These are phyloP conservation scores for Brotula barbata DNA, from an alignment of 2,797 vertebrate species.

Conservation along the genomic window DNA sequence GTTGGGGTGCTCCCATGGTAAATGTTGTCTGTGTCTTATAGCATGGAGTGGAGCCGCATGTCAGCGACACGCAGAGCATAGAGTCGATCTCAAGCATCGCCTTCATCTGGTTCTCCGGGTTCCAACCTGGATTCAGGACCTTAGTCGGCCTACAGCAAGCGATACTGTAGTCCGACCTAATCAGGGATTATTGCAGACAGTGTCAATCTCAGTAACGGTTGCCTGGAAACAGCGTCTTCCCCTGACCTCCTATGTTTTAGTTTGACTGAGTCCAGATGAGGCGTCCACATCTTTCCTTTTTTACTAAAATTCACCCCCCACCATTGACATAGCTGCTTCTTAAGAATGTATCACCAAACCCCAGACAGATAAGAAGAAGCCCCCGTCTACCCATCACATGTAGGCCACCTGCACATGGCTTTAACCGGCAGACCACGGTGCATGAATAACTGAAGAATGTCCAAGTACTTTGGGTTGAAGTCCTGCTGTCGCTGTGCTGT, in stretches of 20 bases:
- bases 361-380: no score
- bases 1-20: conserved; percentile 96
- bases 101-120: conserved; percentile 66
- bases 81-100: conserved; percentile 53
- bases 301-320: conserved; percentile 7
- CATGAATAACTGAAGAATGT: conserved; percentile 36
- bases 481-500: conserved; percentile 26
- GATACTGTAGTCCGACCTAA: no score
- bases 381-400: no score
- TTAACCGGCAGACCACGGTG: conserved; percentile 20
- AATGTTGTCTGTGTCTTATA: conserved; percentile 81
- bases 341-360: conserved; percentile 9
- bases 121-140: conserved; percentile 28
- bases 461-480: conserved; percentile 1
- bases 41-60: conserved; percentile 81
- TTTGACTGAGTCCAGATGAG: conserved; percentile 10
- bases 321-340: conserved; percentile 30
- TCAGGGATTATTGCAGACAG: not conserved
- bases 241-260: conserved; percentile 6
- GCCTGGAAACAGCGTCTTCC: conserved; percentile 53
- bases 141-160: not conserved
- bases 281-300: not conserved
- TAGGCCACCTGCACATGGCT: conserved; percentile 16
- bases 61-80: conserved; percentile 65
- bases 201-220: conserved; percentile 44